phyloP scores from a whole-genome alignment of 1,140 invertebrate species.

The Epicauta chinensis region DNA sequence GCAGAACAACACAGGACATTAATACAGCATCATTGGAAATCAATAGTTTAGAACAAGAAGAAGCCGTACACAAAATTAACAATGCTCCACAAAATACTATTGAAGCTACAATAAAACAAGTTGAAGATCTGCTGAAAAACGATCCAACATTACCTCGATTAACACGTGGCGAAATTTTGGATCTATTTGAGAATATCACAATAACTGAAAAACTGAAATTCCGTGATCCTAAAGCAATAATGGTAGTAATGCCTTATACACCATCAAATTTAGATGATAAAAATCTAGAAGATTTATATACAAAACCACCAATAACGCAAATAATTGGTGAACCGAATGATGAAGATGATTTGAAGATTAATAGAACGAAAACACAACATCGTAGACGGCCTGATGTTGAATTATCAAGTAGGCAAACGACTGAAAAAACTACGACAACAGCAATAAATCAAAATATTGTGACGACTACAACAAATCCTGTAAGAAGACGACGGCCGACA shows the following conservation, averaged over 20 bases:
- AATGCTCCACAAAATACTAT: conserved; percentile 21
- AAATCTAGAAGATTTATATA: conserved; percentile 48
- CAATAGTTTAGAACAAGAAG: too few species aligned
- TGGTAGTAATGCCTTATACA: conserved; percentile 52
- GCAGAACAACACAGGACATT: too few species aligned
- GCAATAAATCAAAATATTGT: neutral
- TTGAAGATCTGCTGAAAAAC: conserved; percentile 46
- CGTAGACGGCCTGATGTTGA: too few species aligned
- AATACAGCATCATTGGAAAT: too few species aligned
- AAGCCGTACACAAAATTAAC: too few species aligned
- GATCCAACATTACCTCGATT: conserved; percentile 49
- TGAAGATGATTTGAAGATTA: conserved; percentile 13
- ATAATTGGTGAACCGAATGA: conserved; percentile 36
- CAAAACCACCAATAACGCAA: conserved; percentile 48
- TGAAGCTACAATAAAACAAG: conserved; percentile 51
- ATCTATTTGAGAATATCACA: conserved; percentile 51
- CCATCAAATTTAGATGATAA: conserved; percentile 34
- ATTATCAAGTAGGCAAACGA: neutral
- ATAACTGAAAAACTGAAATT: conserved; percentile 34
- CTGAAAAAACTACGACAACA: conserved; percentile 1
- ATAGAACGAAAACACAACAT: too few species aligned
- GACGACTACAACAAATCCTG: neutral
- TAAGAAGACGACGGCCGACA: neutral
- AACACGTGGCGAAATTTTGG: conserved; percentile 48
- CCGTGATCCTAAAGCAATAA: conserved; percentile 43